Conservation (phyloP, 2,888 invertebrate species). For the Mesorhabditis sp. region DNA sequence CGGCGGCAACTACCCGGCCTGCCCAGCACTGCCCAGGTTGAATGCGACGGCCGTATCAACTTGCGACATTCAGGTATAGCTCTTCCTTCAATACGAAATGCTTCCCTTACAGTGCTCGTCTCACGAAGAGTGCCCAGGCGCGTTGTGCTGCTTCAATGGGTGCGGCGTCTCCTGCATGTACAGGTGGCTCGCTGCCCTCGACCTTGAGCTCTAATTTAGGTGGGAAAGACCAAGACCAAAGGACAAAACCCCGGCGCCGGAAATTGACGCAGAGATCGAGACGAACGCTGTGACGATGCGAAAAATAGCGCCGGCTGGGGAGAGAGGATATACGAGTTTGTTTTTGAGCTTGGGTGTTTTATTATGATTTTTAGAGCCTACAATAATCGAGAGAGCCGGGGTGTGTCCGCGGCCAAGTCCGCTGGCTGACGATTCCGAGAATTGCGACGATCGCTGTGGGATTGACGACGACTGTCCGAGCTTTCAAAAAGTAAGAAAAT, state of each 20-base stretch:
- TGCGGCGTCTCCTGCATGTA: conserved; percentile 26
- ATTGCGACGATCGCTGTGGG: background rate
- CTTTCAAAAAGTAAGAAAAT: background rate
- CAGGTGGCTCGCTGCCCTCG: background rate
- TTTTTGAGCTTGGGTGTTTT: background rate
- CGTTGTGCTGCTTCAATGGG: conserved; percentile 51
- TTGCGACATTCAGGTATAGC: background rate
- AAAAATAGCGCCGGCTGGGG: background rate
- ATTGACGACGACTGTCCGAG: conserved; percentile 6
- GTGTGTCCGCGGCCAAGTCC: background rate
- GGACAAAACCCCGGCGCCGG: background rate
- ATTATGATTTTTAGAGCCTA: background rate
- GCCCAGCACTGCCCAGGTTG: background rate
- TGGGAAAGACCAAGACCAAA: background rate
- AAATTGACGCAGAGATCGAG: too few relatives aligned
- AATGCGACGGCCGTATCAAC: background rate
- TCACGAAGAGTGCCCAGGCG: conserved; percentile 34
- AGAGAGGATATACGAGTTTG: background rate
- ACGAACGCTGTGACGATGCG: background rate
- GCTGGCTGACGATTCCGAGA: background rate
- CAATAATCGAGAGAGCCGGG: background rate
- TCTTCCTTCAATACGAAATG: too few relatives aligned
- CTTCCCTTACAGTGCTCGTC: background rate
- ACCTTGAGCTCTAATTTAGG: background rate
- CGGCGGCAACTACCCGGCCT: background rate